Evolutionary conservation across 2,113 vertebrate species (phyloP), one percentile per base, ranked within the genome.

Genomic region (Choloepus hoffmanni): DNA sequence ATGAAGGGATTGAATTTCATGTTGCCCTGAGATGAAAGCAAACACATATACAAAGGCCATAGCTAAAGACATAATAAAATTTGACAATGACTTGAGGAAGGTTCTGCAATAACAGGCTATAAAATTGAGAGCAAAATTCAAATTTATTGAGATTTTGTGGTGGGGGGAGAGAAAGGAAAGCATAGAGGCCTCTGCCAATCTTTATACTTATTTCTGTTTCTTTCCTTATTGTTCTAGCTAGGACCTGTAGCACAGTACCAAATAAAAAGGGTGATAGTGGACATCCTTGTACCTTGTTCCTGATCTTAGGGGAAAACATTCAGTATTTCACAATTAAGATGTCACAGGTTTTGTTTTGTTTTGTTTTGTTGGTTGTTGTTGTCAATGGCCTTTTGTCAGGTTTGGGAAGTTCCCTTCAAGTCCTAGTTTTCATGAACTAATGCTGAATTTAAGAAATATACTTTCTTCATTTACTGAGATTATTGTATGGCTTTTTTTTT

Each of bases 91-190:
- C 0, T 82, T 82, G 50, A 6, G 50, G 53, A 92, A 33, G 26
- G 26, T 81, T 94, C 33, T 85, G 28, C 90, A 95, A 43, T 87
- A 87, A 90, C 5, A 72, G 55, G 28, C 45, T 89, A 94, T n/a
- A 11, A 81, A 89, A 43, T 36, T 55, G 50, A 63, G 36, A 58
- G 36, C n/a, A 89, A 85, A 85, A 43, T 43, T 85, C 82, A 85
- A 82, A 88, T 72, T 73, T 78, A 58, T 70, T 93, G 83, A 90
- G 45, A 77, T 65, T 90, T 72, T 87, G 67, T 50, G 21, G 36
- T 85, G 33, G 53, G 33, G 14, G 26, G 53, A 94, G 78, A 4
- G 4, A 95, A 13, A 89, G 28, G 24, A 63, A 14, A 53, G 53
- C 13, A 72, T 43, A 65, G 53, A 76, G 26, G 63, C 15, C 28